Base-by-base conservation (phyloP, 2,113 vertebrate genomes). In the Dinomys branickii region DNA sequence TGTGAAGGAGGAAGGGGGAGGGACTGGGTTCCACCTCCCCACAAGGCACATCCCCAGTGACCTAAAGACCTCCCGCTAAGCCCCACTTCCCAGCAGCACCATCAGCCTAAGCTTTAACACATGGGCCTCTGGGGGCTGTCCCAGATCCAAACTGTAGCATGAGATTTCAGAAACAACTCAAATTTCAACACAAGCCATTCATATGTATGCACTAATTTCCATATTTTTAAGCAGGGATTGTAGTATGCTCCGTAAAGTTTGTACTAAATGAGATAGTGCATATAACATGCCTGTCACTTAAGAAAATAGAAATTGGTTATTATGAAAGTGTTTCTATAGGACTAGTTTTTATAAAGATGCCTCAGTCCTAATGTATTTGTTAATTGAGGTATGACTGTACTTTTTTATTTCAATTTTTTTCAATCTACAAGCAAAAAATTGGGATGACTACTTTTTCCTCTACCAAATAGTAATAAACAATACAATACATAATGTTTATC, bases 401-500 rank as follows among this genome's bases (percentile, higher is more conserved):
- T 93, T 86, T 94, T 93, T 63, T 92, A 80, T 97, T 77, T 61
- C 28, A 95, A 89, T 13, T 83, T 94, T 67, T 94, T 75, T 71
- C 38, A 30, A 78, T 35, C 9, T 83, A 65, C 30, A 16, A 95
- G 33, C 58, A 95, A 91, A 91, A 94, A 9, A 52, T 85, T 77
- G 3, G 77, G 47, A 83, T 94, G 35, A 69, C 8, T 17, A 71
- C 24, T 73, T 94, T 95, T 94, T 41, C n/a, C 75, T 89, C 19
- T 88, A 80, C 17, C 10, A 81, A 86, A 67, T 3, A 67, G 9
- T 90, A 87, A 96, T 59, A 88, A 95, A 61, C 69, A 2, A 77
- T 80, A 52, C 7, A 91, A 91, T 33, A 75, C 71, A 38, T 50
- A 86, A 65, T 35, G 85, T 81, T 71, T 33, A 58, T 30, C 69